phyloP scores from a whole-genome alignment of 37 sponge, comb jelly and placozoan species.

The Ianthella basta region DNA sequence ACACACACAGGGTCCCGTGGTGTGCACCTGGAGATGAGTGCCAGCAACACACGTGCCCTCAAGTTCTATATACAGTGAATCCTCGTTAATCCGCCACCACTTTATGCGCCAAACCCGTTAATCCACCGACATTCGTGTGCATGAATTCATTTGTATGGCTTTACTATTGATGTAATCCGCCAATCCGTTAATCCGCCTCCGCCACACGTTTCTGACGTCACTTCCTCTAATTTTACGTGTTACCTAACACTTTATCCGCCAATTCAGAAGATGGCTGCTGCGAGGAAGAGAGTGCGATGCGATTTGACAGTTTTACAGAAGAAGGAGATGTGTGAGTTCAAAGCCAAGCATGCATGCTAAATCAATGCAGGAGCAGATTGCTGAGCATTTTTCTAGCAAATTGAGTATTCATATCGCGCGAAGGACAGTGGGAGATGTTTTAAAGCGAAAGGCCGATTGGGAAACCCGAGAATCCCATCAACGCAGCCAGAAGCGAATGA shows the following conservation, averaged over 20 bases:
- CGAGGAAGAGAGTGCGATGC: neutral
- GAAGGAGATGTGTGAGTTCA: constrained; percentile 2
- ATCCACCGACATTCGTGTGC: too few species aligned
- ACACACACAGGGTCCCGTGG: too few species aligned
- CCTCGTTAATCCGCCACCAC: too few species aligned
- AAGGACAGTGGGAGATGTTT: constrained; percentile 11
- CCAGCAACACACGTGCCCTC: too few species aligned
- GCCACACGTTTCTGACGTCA: constrained; percentile 14
- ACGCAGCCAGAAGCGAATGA: neutral
- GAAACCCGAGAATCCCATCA: neutral
- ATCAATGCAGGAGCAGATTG: constrained; percentile 13
- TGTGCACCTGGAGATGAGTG: too few species aligned
- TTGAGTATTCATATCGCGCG: neutral
- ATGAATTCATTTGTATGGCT: too few species aligned
- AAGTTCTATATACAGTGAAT: too few species aligned
- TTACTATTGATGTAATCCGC: constrained; percentile 1
- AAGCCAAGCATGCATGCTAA: neutral
- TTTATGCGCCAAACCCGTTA: too few species aligned
- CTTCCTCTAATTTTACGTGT: constrained; percentile 14
- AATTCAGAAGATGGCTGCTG: constrained; percentile 9
- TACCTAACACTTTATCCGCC: constrained; percentile 20
- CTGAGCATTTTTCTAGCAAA: constrained; percentile 1
- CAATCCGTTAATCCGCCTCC: neutral
- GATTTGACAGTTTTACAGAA: neutral
- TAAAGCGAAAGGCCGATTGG: constrained; percentile 22